A percentile compares a stretch with the other conserved stretches of the same genome.
These are phyloP conservation scores for Pissodes strobi DNA, from an alignment of 1,140 invertebrate genomes.

Conservation along the genomic window DNA sequence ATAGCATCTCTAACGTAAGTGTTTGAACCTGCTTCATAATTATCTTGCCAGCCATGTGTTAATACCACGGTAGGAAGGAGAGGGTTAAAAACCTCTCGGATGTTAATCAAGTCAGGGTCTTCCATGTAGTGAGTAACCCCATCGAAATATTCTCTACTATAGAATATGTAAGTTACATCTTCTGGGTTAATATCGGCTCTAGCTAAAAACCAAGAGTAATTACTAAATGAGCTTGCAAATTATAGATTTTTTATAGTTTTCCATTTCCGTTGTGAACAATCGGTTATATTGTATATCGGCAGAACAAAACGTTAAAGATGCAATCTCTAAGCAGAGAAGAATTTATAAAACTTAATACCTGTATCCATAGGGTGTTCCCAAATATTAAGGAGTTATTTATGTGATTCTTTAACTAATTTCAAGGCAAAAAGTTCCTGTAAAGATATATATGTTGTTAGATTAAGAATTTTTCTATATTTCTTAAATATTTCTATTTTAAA, in stretches of 20 bases:
- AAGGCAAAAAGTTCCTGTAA: too few species aligned
- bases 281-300: too few species aligned
- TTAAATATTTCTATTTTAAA: too few species aligned
- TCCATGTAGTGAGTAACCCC: constrained; percentile 4
- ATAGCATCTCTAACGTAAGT: constrained; percentile 49
- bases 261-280: not conserved
- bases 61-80: constrained; percentile 41
- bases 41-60: constrained; percentile 50
- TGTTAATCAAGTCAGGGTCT: not conserved
- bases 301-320: too few species aligned
- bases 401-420: too few species aligned
- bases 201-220: not conserved
- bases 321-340: too few species aligned
- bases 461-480: too few species aligned
- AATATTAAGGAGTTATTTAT: too few species aligned
- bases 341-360: too few species aligned
- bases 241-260: not conserved
- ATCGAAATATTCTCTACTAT: constrained; percentile 7
- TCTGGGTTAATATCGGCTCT: not conserved
- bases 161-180: constrained; percentile 18
- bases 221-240: not conserved
- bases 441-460: too few species aligned
- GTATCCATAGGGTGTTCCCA: too few species aligned
- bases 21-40: constrained; percentile 40
- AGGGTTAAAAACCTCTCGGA: constrained; percentile 18